A percentile compares a stretch with the other conserved stretches of the same genome.
Evolutionary conservation across 2,113 vertebrate genomes (phyloP).

Genomic region (Mohoua ochrocephala): DNA sequence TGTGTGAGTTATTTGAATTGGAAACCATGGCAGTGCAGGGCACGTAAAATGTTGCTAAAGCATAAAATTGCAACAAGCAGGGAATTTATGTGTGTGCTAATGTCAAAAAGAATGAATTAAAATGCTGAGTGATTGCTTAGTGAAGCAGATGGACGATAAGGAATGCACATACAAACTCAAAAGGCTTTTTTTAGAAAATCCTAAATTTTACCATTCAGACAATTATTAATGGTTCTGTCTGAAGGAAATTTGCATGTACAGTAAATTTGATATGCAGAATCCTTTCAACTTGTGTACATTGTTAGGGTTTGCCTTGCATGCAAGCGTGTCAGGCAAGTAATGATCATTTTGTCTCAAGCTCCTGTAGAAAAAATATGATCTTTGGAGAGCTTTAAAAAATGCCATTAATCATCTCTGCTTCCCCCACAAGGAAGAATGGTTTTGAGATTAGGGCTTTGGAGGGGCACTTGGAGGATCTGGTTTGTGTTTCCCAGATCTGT

Average conservation of each 20-base stretch:
- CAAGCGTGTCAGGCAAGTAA: neutral
- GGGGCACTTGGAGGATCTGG: neutral
- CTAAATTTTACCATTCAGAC: neutral
- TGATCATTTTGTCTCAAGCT: neutral
- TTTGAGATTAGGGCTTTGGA: slow-evolving; percentile 20
- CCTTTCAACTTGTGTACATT: neutral
- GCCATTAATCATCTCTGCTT: neutral
- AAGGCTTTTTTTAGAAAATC: neutral
- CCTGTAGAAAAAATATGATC: neutral
- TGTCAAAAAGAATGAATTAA: neutral
- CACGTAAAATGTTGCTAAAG: neutral
- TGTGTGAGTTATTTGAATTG: neutral
- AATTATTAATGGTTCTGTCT: neutral
- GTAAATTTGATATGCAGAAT: neutral
- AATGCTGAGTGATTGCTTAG: neutral
- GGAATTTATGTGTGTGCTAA: neutral
- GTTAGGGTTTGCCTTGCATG: neutral
- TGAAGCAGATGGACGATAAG: neutral
- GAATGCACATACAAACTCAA: neutral
- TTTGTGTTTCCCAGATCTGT: slow-evolving; percentile 1
- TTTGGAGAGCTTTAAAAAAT: neutral
- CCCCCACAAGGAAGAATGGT: slow-evolving; percentile 13
- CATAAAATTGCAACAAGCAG: neutral
- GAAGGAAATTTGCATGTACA: neutral
- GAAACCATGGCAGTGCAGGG: neutral